A percentile compares a stretch with the other conserved stretches of the same genome.
Conservation (phyloP, 1,140 invertebrate species). For the Lysiphlebus fabarum region DNA sequence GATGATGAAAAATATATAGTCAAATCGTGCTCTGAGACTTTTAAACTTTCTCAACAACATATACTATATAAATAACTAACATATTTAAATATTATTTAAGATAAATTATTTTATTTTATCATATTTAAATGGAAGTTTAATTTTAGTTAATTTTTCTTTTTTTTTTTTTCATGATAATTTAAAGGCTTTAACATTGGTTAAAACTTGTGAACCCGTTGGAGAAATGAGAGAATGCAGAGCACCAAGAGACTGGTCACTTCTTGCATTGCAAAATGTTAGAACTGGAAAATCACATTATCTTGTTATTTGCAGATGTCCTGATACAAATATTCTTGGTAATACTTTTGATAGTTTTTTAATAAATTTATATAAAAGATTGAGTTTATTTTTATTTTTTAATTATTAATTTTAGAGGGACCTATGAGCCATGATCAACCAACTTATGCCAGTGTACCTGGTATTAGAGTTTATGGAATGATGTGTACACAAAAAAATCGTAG, state of each 20-base stretch:
- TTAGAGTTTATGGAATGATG: conserved; percentile 91
- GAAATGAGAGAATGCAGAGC: conserved; percentile 85
- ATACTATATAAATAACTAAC: too few species aligned
- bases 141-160: too few species aligned
- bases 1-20: not conserved
- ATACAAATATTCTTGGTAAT: conserved; percentile 77
- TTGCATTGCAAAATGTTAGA: conserved; percentile 86
- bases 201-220: conserved; percentile 86
- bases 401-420: conserved; percentile 69
- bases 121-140: too few species aligned
- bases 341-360: conserved; percentile 23
- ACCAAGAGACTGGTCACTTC: conserved; percentile 85
- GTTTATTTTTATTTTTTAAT: not conserved
- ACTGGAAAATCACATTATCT: conserved; percentile 93
- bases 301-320: conserved; percentile 87
- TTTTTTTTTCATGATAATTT: too few species aligned
- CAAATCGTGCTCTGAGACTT: not conserved
- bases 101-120: too few species aligned
- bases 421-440: conserved; percentile 91
- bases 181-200: conserved; percentile 85
- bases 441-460: conserved; percentile 88
- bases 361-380: not conserved
- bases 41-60: too few species aligned
- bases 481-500: conserved; percentile 65
- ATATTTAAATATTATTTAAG: too few species aligned